phyloP scores from a whole-genome alignment of 2,888 invertebrate species.

The Trisateles emortualis region DNA sequence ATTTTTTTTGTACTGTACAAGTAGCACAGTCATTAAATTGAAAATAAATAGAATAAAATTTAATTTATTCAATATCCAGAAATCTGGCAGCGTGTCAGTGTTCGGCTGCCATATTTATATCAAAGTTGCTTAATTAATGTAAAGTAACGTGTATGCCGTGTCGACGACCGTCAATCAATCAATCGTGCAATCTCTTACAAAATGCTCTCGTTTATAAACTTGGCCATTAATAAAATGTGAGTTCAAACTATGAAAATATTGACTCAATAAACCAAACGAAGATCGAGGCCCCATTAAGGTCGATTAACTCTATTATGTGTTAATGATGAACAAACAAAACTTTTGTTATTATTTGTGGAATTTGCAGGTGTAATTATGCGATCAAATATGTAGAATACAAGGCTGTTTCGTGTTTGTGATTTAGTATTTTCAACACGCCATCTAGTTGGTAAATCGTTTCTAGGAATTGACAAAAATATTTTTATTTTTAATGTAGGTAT shows the following conservation, averaged over 20 bases:
- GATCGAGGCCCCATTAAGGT: not conserved
- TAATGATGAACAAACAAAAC: conserved; percentile 8
- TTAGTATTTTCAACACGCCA: conserved; percentile 30
- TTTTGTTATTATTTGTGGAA: conserved; percentile 19
- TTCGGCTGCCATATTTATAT: no score
- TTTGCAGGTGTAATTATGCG: conserved; percentile 25
- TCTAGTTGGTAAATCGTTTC: conserved; percentile 27
- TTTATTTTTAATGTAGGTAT: no score
- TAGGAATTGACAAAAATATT: conserved; percentile 6
- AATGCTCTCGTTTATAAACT: not conserved
- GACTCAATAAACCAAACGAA: not conserved
- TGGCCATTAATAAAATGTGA: not conserved
- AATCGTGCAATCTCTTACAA: not conserved
- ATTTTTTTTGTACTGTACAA: not conserved
- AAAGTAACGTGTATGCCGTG: no score
- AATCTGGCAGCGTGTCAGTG: no score
- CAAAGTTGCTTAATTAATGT: no score
- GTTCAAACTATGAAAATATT: not conserved
- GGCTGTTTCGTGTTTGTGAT: conserved; percentile 32
- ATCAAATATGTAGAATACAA: conserved; percentile 25
- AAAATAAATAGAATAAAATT: no score
- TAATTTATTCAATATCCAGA: no score
- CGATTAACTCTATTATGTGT: not conserved
- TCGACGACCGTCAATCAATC: no score
- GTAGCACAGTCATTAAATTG: no score